A percentile compares a stretch with the other conserved stretches of the same genome.
Conservation (phyloP, 2,113 vertebrate species). For the Tricholaema leucomelas region DNA sequence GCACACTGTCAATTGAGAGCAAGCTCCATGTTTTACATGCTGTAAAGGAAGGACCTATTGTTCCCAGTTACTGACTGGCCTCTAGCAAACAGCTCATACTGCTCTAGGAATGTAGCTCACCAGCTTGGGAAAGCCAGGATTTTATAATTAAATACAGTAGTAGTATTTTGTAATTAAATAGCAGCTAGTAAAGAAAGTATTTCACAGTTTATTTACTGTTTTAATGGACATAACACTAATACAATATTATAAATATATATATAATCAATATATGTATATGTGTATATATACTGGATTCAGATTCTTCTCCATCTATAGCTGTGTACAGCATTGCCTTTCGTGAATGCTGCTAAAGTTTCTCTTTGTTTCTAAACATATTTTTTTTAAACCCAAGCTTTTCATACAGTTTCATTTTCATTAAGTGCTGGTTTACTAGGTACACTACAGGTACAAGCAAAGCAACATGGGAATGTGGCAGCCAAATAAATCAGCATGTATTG, state of each 20-base stretch:
- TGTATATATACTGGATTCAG: background rate
- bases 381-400: background rate
- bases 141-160: background rate
- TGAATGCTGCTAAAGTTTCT: background rate
- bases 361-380: background rate
- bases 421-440: background rate
- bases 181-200: background rate
- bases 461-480: background rate
- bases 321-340: background rate
- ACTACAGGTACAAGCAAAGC: background rate
- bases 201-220: background rate
- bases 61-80: background rate
- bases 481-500: background rate
- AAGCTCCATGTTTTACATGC: background rate
- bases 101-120: background rate
- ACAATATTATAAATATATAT: background rate
- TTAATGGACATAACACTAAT: background rate
- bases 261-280: background rate
- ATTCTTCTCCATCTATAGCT: background rate
- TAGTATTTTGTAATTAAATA: background rate
- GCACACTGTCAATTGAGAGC: background rate
- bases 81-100: background rate
- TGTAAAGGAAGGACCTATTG: background rate
- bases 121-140: background rate
- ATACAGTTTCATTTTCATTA: background rate